phyloP scores from a whole-genome alignment of 2,113 vertebrate species.

The Nettapus auritus region DNA sequence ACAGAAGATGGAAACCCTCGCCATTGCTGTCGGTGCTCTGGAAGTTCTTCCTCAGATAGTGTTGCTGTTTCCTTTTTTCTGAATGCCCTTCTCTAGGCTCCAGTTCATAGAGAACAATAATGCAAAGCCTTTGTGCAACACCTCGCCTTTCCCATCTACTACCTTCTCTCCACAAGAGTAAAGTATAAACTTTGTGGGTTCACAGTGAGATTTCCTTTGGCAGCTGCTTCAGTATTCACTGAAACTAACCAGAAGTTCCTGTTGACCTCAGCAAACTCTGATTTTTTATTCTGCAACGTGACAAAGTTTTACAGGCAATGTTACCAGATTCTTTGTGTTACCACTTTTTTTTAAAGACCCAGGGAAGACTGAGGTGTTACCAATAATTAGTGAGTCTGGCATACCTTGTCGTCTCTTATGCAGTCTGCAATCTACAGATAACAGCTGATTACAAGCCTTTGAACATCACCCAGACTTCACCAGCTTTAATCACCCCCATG shows the following conservation, averaged over 20 bases:
- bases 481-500: not conserved
- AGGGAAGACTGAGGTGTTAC: not conserved
- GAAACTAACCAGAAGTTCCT: not conserved
- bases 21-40: not conserved
- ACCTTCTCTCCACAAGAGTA: not conserved
- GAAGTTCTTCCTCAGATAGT: not conserved
- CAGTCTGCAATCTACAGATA: not conserved
- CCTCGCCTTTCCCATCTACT: not conserved
- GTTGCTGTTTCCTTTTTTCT: not conserved
- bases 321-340: not conserved
- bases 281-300: slow-evolving; percentile 45
- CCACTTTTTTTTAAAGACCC: not conserved
- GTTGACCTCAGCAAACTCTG: not conserved
- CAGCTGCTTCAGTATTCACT: not conserved
- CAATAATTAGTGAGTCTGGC: not conserved
- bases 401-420: not conserved
- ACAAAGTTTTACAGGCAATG: not conserved
- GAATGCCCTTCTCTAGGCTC: not conserved
- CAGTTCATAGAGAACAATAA: not conserved
- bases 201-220: not conserved
- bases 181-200: not conserved
- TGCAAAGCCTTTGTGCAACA: accelerated
- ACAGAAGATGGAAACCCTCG: not conserved
- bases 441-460: not conserved
- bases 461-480: not conserved